Percentiles rank a stretch among this genome's conserved stretches.
Conservation (phyloP, 2,888 invertebrate genomes). For the Noctua fimbriata region DNA sequence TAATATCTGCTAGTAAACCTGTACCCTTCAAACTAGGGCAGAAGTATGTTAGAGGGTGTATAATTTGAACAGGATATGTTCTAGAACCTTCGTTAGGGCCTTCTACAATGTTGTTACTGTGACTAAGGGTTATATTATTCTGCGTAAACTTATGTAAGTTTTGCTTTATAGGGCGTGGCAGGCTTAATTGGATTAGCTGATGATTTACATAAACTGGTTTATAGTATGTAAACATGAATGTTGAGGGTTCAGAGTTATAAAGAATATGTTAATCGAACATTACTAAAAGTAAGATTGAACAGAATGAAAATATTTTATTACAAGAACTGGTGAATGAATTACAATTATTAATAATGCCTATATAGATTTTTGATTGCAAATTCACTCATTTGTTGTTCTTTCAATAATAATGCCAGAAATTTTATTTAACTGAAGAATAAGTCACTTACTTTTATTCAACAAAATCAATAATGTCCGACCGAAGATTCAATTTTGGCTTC, state of each 20-base stretch:
- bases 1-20: constrained; percentile 16
- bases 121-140: constrained; percentile 38
- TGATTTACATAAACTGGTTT: constrained; percentile 19
- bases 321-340: neutral
- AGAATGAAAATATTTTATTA: neutral
- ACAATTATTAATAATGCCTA: neutral
- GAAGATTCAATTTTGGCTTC: neutral
- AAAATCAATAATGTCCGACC: neutral
- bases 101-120: constrained; percentile 33
- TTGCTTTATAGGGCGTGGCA: constrained; percentile 36
- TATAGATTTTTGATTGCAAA: neutral
- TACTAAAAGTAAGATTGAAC: neutral
- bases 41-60: constrained; percentile 9
- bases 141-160: constrained; percentile 30
- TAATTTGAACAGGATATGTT: constrained; percentile 26
- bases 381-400: neutral
- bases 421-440: neutral
- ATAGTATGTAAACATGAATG: neutral
- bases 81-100: constrained; percentile 20
- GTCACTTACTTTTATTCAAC: neutral
- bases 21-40: constrained; percentile 14
- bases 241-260: neutral
- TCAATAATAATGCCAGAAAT: neutral
- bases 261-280: neutral
- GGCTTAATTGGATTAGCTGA: constrained; percentile 43